Conservation (phyloP, 2,888 invertebrate species). For the Acanthosepion esculentum region DNA sequence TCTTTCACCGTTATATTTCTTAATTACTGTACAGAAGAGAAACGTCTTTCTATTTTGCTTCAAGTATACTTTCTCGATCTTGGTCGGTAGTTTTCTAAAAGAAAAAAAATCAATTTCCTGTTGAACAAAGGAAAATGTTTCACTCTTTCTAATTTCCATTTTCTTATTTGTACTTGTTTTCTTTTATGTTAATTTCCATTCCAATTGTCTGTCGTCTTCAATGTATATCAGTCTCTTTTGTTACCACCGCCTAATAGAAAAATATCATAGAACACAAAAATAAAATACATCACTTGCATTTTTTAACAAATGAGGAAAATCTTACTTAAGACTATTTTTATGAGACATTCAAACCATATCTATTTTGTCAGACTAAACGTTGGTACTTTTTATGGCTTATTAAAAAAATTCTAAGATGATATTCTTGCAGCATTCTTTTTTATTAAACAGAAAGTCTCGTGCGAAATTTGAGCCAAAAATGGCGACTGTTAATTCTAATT, state of each 20-base stretch:
- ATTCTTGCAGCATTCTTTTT: too few species aligned
- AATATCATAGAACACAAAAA: background rate
- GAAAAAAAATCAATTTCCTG: background rate
- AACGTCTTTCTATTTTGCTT: background rate
- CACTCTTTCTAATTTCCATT: background rate
- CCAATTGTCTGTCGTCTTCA: constrained; percentile 33
- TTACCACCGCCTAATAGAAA: background rate
- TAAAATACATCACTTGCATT: background rate
- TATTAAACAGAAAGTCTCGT: too few species aligned
- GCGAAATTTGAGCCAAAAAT: too few species aligned
- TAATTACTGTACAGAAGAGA: background rate
- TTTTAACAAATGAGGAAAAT: background rate
- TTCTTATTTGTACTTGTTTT: background rate
- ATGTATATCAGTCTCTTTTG: background rate
- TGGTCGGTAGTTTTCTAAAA: background rate
- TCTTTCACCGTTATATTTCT: too few species aligned
- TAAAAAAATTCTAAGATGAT: too few species aligned
- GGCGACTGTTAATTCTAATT: too few species aligned
- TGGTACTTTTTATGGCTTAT: too few species aligned
- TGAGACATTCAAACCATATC: background rate
- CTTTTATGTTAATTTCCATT: background rate
- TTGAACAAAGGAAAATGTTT: background rate
- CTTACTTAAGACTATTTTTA: background rate
- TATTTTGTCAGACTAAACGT: too few species aligned
- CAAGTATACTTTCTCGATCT: background rate